Evolutionary conservation across 2,113 vertebrate species (phyloP).

Genomic region (Poeciliopsis retropinna): DNA sequence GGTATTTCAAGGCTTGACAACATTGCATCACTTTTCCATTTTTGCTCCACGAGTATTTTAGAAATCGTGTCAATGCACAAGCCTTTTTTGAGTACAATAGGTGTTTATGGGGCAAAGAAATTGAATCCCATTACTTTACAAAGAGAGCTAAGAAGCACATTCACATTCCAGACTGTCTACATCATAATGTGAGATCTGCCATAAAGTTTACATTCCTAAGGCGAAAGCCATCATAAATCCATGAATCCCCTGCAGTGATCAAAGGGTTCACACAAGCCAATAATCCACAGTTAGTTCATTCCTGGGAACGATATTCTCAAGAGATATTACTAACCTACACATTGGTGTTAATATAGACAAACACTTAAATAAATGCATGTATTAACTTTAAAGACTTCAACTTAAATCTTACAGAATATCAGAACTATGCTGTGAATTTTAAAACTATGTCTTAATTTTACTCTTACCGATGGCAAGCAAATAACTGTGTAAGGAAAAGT

Average conservation of each 20-base stretch:
- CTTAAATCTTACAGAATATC: too few relatives aligned
- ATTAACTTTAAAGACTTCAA: too few relatives aligned
- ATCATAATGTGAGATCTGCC: conserved; percentile 57
- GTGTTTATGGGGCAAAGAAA: conserved; percentile 48
- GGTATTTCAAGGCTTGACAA: conserved; percentile 10
- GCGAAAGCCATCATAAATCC: conserved; percentile 58
- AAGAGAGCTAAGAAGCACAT: conserved; percentile 55
- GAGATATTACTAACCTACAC: conserved; percentile 23
- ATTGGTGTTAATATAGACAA: conserved; percentile 4
- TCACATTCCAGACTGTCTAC: conserved; percentile 52
- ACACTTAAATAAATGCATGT: not conserved
- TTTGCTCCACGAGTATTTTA: too few relatives aligned
- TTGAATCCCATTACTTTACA: conserved; percentile 48
- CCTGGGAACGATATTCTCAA: conserved; percentile 23
- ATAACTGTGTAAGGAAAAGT: not conserved
- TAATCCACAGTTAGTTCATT: conserved; percentile 57
- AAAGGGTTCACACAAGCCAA: conserved; percentile 42
- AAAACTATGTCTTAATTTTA: too few relatives aligned
- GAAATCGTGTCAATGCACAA: too few relatives aligned
- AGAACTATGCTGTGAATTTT: too few relatives aligned
- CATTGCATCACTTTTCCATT: not conserved
- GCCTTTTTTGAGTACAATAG: conserved; percentile 10
- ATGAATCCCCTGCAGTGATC: conserved; percentile 51
- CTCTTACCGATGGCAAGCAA: too few relatives aligned
- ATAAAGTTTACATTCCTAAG: conserved; percentile 49